Percentiles rank a stretch among this genome's conserved stretches.
Evolutionary conservation across 1,140 invertebrate species (phyloP).

Genomic region (Schlechtendalia chinensis): DNA sequence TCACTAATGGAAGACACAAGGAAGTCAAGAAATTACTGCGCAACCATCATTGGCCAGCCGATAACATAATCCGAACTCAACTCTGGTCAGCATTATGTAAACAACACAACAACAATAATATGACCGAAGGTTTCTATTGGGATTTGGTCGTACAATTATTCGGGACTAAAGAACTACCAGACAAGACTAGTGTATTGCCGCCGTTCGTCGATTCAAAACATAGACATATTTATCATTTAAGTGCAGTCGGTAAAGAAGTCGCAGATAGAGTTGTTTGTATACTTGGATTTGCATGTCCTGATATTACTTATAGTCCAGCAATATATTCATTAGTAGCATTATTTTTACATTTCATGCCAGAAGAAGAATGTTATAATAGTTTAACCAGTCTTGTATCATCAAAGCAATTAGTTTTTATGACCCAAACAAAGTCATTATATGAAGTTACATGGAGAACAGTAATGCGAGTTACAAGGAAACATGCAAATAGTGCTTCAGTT

Average conservation of each 20-base stretch:
- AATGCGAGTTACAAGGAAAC: slow-evolving; percentile 92
- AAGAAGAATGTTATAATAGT: slow-evolving; percentile 90
- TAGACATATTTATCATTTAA: slow-evolving; percentile 81
- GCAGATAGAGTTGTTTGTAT: slow-evolving; percentile 85
- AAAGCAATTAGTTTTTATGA: slow-evolving; percentile 86
- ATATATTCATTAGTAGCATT: slow-evolving; percentile 86
- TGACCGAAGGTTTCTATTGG: slow-evolving; percentile 81
- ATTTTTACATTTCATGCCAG: slow-evolving; percentile 89
- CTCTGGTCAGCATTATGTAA: slow-evolving; percentile 81
- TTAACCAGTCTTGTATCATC: slow-evolving; percentile 82
- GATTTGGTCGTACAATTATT: slow-evolving; percentile 88
- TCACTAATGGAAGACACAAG: slow-evolving; percentile 70
- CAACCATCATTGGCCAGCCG: slow-evolving; percentile 78
- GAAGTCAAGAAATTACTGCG: slow-evolving; percentile 75
- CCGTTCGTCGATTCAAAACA: slow-evolving; percentile 85
- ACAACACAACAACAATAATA: slow-evolving; percentile 75
- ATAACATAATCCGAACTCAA: slow-evolving; percentile 73
- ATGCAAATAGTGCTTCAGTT: slow-evolving; percentile 85
- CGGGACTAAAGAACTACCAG: slow-evolving; percentile 81
- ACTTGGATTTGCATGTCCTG: slow-evolving; percentile 84
- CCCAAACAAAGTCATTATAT: slow-evolving; percentile 88
- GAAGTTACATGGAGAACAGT: slow-evolving; percentile 90
- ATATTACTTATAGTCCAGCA: slow-evolving; percentile 90
- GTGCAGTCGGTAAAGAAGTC: slow-evolving; percentile 74
- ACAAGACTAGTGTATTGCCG: slow-evolving; percentile 81